Conservation (phyloP, 2,888 invertebrate genomes). For the Shargacucullia verbasci region DNA sequence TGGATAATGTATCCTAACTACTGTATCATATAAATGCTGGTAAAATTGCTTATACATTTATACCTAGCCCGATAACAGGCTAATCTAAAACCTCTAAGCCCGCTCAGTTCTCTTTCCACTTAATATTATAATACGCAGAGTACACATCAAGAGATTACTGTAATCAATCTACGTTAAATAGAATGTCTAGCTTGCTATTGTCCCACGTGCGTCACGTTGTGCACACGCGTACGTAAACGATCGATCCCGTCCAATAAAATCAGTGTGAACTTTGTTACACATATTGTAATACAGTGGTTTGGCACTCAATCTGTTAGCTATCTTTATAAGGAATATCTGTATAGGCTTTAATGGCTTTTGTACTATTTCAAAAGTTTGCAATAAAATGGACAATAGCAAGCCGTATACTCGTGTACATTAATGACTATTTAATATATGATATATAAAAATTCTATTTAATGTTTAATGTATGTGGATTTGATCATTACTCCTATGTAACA, state of each 20-base stretch:
- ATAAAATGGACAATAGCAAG: conserved; percentile 78
- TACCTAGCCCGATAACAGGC: conserved; percentile 27
- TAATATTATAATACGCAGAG: conserved; percentile 34
- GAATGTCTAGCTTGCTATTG: conserved; percentile 73
- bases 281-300: conserved; percentile 73
- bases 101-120: conserved; percentile 31
- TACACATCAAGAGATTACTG: conserved; percentile 63
- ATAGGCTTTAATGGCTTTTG: conserved; percentile 62
- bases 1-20: conserved; percentile 49
- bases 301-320: conserved; percentile 75
- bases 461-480: conserved; percentile 54
- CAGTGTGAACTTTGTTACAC: conserved; percentile 34
- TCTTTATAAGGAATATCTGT: conserved; percentile 57
- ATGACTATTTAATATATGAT: conserved; percentile 67
- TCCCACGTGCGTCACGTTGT: conserved; percentile 54
- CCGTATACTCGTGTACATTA: conserved; percentile 59
- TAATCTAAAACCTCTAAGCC: conserved; percentile 37
- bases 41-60: conserved; percentile 41
- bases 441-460: conserved; percentile 66
- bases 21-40: conserved; percentile 42
- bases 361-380: conserved; percentile 72
- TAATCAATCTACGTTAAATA: conserved; percentile 59
- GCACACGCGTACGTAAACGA: conserved; percentile 41
- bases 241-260: conserved; percentile 57
- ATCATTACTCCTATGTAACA: conserved; percentile 69